Evolutionary conservation across 64 coral and sea anemone species (phyloP), one percentile per base, ranked within the genome.

Genomic region (Dendronephthya gigantea): DNA sequence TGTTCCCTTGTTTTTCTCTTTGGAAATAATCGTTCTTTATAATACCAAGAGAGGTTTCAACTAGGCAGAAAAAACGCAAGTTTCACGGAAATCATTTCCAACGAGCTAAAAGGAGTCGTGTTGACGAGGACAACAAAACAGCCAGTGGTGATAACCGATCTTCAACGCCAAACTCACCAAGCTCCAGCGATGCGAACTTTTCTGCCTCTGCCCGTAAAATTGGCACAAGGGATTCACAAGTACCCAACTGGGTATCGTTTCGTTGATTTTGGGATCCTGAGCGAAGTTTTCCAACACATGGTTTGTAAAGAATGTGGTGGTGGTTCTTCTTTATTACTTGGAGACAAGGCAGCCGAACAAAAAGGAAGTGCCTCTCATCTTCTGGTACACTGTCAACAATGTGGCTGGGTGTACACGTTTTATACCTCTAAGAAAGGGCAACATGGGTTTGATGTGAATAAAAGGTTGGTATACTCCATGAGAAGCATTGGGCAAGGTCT

Each of bases 291-390:
- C 25, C 68, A 74, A 74, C 68, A 74, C 68, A 35, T 74, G 68
- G 68, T 35, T 74, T 74, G 68, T 74, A 27, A 74, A 74, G n/a
- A 74, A 74, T 74, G 68, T 74, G 68, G 25, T 74, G 68, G 68
- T 74, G 68, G 32, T 74, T 74, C 68, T 30, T 74, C 68, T 12
- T 28, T 74, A 30, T 25, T 74, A 74, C 68, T 74, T 12, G 68
- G 30, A 19, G 25, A 8, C 68, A 74, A 74, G 68, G 68, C 68
- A 74, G 68, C 32, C 30, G 68, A 55, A 74, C 25, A 28, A 30
- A 74, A 74, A 74, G 68, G 68, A 74, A 74, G 68, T 74, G 68
- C 68, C 32, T 74, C 13, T 74, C 68, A 74, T 74, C 50, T 52
- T 52, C 50, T 16, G 50, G 50, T 52, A 52, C 7, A 22, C 50